Evolutionary conservation across 2,113 vertebrate genomes (phyloP).

Genomic region (Pelecanoides urinatrix): DNA sequence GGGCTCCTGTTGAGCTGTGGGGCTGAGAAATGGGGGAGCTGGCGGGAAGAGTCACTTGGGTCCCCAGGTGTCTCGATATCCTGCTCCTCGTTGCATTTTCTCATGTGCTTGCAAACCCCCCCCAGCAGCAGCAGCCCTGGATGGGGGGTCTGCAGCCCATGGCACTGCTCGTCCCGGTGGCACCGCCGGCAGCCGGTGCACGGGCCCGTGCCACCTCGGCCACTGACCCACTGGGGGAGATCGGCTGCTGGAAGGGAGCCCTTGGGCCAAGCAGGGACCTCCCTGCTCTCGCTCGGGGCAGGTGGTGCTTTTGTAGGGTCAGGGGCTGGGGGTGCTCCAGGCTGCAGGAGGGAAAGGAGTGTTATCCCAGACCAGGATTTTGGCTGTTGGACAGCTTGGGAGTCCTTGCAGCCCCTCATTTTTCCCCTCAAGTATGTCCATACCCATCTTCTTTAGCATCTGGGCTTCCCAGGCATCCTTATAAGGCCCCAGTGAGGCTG

Average conservation of each 20-base stretch:
- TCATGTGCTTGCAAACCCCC: neutral
- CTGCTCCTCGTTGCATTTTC: neutral
- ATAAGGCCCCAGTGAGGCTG: neutral
- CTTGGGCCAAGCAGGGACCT: neutral
- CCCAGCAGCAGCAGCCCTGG: neutral
- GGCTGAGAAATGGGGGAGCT: neutral
- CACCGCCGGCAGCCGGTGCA: fast-evolving
- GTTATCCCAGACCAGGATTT: neutral
- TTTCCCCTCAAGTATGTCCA: neutral
- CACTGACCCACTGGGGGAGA: neutral
- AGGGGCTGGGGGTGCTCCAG: neutral
- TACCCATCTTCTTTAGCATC: too few species aligned
- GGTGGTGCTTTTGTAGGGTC: neutral
- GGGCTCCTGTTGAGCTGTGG: fast-evolving
- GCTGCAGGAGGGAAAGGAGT: neutral
- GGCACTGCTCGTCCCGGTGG: neutral
- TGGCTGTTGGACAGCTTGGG: neutral
- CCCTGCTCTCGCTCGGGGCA: too few species aligned
- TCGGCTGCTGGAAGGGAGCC: neutral
- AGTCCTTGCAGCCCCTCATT: neutral
- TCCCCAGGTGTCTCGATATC: neutral
- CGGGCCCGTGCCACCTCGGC: fast-evolving
- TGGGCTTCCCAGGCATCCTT: neutral
- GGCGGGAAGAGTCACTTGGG: neutral
- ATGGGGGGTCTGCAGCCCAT: fast-evolving